These are phyloP conservation scores for Sesamia inferens DNA, from an alignment of 2,888 invertebrate species.

Conservation along the genomic window DNA sequence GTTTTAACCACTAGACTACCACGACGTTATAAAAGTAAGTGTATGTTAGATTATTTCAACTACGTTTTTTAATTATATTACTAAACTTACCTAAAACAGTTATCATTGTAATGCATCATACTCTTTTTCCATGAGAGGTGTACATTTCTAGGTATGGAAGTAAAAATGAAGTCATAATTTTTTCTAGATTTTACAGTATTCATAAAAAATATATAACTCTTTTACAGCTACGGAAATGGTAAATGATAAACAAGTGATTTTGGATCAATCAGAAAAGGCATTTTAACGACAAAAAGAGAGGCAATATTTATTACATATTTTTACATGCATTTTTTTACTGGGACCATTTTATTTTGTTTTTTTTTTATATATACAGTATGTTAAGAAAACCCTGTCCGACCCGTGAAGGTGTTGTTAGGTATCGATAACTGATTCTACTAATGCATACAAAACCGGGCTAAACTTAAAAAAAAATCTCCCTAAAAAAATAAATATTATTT, in stretches of 20 bases:
- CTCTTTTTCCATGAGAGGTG: slow-evolving; percentile 22
- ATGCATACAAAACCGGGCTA: no score
- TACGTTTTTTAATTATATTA: neutral
- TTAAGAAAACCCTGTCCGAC: no score
- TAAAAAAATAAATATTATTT: no score
- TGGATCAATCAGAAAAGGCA: neutral
- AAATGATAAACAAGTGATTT: slow-evolving; percentile 29
- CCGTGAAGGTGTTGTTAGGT: no score
- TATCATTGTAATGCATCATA: slow-evolving; percentile 77
- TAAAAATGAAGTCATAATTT: slow-evolving; percentile 48
- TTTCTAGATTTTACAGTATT: slow-evolving; percentile 29
- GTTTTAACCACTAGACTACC: no score
- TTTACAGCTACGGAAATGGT: slow-evolving; percentile 44
- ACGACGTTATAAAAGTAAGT: no score
- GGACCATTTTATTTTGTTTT: no score
- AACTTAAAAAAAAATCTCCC: no score
- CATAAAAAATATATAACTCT: slow-evolving; percentile 44
- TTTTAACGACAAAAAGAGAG: neutral
- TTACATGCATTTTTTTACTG: no score
- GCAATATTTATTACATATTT: no score
- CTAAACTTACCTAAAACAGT: slow-evolving; percentile 73
- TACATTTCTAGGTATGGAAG: slow-evolving; percentile 39
- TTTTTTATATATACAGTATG: no score
- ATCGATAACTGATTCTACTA: no score
- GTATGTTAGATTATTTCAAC: neutral